A percentile compares a stretch with the other conserved stretches of the same genome.
phyloP scores from a whole-genome alignment of 1,140 invertebrate species.

The Penaeus indicus region DNA sequence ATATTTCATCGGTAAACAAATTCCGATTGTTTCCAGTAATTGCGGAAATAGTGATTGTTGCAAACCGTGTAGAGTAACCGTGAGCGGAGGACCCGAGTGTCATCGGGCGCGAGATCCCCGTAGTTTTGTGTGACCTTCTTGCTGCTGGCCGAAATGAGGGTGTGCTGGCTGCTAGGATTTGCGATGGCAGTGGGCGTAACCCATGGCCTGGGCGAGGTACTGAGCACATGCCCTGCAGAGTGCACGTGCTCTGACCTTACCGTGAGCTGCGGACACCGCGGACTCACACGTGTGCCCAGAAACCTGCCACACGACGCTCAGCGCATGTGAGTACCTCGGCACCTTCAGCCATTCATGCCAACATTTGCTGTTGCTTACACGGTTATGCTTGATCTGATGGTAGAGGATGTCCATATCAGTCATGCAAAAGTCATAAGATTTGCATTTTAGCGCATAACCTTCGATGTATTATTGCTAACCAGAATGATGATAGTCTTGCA shows the following conservation, averaged over 20 bases:
- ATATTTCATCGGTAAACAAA: conserved; percentile 22
- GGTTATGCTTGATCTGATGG: too few relatives aligned
- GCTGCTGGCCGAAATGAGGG: background rate
- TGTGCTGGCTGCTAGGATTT: conserved; percentile 2
- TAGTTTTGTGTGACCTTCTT: background rate
- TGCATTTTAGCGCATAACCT: too few relatives aligned
- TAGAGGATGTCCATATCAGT: too few relatives aligned
- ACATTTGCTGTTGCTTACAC: too few relatives aligned
- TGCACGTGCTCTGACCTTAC: conserved; percentile 83
- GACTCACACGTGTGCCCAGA: conserved; percentile 82
- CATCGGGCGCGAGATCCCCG: background rate
- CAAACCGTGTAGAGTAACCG: background rate
- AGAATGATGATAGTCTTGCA: too few relatives aligned
- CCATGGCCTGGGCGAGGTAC: conserved; percentile 69
- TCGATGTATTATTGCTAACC: too few relatives aligned
- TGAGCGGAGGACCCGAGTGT: too few relatives aligned
- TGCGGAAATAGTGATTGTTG: background rate
- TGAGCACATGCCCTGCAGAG: conserved; percentile 78
- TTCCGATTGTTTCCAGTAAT: conserved; percentile 22
- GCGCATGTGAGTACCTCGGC: conserved; percentile 82
- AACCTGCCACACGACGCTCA: conserved; percentile 82
- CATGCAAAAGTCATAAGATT: too few relatives aligned
- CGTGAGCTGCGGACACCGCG: conserved; percentile 85
- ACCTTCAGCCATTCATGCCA: too few relatives aligned
- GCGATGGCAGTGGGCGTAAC: background rate